These are phyloP conservation scores for Ranitomeya imitator DNA, from an alignment of 2,113 vertebrate species.

Conservation along the genomic window DNA sequence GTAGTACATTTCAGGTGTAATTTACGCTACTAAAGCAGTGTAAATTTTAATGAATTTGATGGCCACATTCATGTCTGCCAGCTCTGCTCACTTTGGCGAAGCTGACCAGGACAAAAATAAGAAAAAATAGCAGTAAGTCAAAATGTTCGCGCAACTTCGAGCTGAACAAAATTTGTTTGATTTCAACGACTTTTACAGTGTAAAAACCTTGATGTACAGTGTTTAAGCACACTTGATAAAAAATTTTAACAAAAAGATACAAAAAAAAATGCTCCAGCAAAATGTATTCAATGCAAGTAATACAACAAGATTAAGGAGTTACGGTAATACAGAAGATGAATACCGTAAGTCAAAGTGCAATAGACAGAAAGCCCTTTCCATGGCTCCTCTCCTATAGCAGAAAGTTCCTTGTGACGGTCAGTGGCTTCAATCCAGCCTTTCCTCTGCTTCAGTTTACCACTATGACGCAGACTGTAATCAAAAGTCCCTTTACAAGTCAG, in stretches of 20 bases:
- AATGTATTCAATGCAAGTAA: background rate
- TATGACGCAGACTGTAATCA: slow-evolving; percentile 75
- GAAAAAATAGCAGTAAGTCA: too few relatives aligned
- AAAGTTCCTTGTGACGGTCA: slow-evolving; percentile 89
- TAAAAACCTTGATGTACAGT: too few relatives aligned
- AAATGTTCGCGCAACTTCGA: too few relatives aligned
- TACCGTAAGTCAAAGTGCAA: slow-evolving; percentile 88
- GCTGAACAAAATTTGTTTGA: too few relatives aligned
- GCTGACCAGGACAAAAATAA: too few relatives aligned
- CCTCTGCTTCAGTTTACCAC: slow-evolving; percentile 74
- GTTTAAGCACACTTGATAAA: too few relatives aligned
- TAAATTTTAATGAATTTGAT: too few relatives aligned
- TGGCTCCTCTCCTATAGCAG: slow-evolving; percentile 83
- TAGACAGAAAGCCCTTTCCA: slow-evolving; percentile 81
- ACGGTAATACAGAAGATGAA: slow-evolving; percentile 67
- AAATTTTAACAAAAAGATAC: background rate
- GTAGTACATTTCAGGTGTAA: too few relatives aligned
- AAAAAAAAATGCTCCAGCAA: background rate
- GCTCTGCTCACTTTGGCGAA: too few relatives aligned
- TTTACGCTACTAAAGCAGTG: too few relatives aligned
- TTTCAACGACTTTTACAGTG: too few relatives aligned
- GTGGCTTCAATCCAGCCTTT: slow-evolving; percentile 87
- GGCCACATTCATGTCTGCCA: too few relatives aligned
- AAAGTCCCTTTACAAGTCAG: slow-evolving; percentile 79
- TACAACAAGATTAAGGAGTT: background rate